These are phyloP conservation scores for Cinclus cinclus DNA, from an alignment of 2,113 vertebrate species.

Conservation along the genomic window DNA sequence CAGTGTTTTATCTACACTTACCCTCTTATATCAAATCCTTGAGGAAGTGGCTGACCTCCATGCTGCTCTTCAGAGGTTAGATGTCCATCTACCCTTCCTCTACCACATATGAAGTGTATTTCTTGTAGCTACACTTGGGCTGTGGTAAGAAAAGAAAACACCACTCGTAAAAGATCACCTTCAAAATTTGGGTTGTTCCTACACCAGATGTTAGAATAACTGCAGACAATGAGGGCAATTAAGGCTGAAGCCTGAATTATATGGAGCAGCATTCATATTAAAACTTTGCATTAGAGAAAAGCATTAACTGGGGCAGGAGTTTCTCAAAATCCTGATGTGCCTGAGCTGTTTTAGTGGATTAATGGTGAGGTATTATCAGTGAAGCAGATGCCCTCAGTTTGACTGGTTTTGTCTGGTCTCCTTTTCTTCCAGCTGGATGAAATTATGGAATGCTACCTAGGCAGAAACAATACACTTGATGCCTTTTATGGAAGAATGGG, in stretches of 20 bases:
- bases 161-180: neutral
- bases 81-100: neutral
- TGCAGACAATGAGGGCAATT: neutral
- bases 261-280: neutral
- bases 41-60: neutral
- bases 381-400: constrained; percentile 9
- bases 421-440: constrained; percentile 3
- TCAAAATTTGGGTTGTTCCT: neutral
- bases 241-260: neutral
- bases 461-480: neutral
- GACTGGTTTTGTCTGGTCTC: constrained; percentile 4
- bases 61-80: neutral
- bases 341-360: constrained; percentile 14
- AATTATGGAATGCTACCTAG: constrained; percentile 17
- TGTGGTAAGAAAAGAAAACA: neutral
- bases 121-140: neutral
- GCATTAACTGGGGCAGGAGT: neutral
- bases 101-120: fast-evolving
- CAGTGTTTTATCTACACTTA: neutral
- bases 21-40: neutral
- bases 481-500: constrained; percentile 5
- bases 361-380: constrained; percentile 3
- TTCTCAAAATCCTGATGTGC: neutral
- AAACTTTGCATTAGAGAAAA: neutral
- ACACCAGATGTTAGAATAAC: neutral